phyloP scores from a whole-genome alignment of 2,797 vertebrate species.

The Nothura maculosa region DNA sequence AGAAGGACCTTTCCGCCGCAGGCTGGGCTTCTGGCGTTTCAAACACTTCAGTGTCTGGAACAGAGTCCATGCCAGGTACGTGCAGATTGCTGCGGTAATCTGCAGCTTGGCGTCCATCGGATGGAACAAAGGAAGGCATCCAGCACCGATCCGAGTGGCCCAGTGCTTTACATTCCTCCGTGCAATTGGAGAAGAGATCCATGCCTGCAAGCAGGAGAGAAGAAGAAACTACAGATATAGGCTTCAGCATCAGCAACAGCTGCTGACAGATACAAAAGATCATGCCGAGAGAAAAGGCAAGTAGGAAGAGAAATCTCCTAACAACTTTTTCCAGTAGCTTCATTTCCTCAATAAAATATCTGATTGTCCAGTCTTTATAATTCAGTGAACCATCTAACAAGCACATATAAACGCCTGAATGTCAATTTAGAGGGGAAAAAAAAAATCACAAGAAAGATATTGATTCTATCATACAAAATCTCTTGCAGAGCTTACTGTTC shows the following conservation, averaged over 20 bases:
- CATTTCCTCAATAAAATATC: background rate
- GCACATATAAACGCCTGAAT: background rate
- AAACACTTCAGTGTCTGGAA: constrained; percentile 98
- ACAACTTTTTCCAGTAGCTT: background rate
- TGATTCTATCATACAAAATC: background rate
- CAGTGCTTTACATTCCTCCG: constrained; percentile 98
- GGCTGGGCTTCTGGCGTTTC: constrained; percentile 89
- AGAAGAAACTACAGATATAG: constrained; percentile 63
- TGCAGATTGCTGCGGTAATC: constrained; percentile 99
- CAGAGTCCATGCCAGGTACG: constrained; percentile 98
- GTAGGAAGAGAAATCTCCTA: background rate
- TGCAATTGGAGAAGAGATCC: constrained; percentile 99
- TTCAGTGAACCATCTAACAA: background rate
- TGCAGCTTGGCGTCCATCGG: constrained; percentile 94
- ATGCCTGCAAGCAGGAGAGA: constrained; percentile 84
- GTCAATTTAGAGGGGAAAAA: background rate
- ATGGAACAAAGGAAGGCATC: constrained; percentile 98
- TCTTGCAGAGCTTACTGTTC: background rate
- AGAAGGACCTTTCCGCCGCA: constrained; percentile 95
- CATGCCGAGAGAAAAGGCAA: background rate
- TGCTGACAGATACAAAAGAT: constrained; percentile 13
- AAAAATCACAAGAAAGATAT: background rate
- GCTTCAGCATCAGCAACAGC: background rate
- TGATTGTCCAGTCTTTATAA: background rate
- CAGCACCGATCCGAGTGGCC: constrained; percentile 99